A percentile compares a stretch with the other conserved stretches of the same genome.
phyloP scores from a whole-genome alignment of 2,797 vertebrate genomes.

The Ispidina picta region DNA sequence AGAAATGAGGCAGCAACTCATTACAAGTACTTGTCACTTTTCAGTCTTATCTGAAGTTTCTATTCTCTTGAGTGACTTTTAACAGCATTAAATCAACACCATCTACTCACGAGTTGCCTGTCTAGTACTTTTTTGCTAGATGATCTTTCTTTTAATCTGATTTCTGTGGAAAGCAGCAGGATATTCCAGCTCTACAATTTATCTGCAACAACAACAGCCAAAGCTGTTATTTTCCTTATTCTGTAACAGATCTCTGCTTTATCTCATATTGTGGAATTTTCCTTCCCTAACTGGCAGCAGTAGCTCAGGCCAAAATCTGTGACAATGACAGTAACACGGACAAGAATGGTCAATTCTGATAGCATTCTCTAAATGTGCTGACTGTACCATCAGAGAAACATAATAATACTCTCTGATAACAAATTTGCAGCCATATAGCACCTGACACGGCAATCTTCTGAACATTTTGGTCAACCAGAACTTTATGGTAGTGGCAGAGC shows the following conservation, averaged over 20 bases:
- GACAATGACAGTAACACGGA: not conserved
- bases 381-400: not conserved
- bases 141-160: conserved; percentile 52
- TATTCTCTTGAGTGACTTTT: conserved; percentile 35
- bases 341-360: not conserved
- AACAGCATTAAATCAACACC: conserved; percentile 48
- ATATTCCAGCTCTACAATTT: not conserved
- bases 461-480: not conserved
- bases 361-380: not conserved
- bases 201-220: conserved; percentile 16
- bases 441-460: not conserved
- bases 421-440: not conserved
- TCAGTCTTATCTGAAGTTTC: conserved; percentile 45
- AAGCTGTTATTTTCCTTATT: conserved; percentile 9
- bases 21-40: conserved; percentile 1
- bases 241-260: conserved; percentile 7
- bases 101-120: conserved; percentile 8
- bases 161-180: conserved; percentile 30
- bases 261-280: conserved; percentile 11
- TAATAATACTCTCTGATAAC: not conserved
- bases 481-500: not conserved
- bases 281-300: not conserved
- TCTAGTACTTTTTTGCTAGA: conserved; percentile 30
- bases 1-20: conserved; percentile 44
- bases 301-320: conserved; percentile 8